Base-by-base conservation (phyloP, 2,113 vertebrate genomes). In the Neotoma lepida region DNA sequence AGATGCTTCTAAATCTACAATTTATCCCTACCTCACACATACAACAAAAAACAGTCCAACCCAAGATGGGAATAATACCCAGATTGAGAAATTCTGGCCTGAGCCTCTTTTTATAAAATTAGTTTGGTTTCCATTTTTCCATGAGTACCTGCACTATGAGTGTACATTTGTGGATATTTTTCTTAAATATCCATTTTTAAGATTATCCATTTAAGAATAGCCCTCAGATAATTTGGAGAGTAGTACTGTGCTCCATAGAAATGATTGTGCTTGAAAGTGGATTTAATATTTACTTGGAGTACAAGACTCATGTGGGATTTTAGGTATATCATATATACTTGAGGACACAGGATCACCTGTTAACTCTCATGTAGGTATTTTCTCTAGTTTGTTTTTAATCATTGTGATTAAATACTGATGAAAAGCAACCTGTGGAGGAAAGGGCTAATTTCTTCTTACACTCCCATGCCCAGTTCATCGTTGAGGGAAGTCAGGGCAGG, bases 1-100 rank as follows among this genome's bases (percentile, higher is more conserved):
- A 39, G n/a, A 94, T 91, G 44, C 35, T 87, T 93, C 46, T 87
- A 93, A 93, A 89, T 18, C 17, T 88, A 56, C 9, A 90, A 35
- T 78, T 92, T 9, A 28, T 77, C n/a, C 13, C 9, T 20, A 24
- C 17, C 4, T 9, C 68, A 58, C 9, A 56, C 9, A 15, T 18
- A 76, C 22, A 76, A 64, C 56, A 92, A 73, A 71, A 87, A 33
- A 89, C 71, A 86, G 63, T 61, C 26, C 44, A 17, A 89, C 7
- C 6, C n/a, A 93, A 56, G 20, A 73, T 94, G 13, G n/a, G 51
- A 88, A 14, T 66, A 80, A 35, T 85, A n/a, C 33, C 15, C 39
- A 88, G 24, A 64, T 54, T 89, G 44, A 90, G 44, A 93, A 95
- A 87, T 30, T 63, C 13, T 94, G 51, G 13, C 46, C 17, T 85